Percentiles rank a stretch among this genome's conserved stretches.
Evolutionary conservation across 2,797 vertebrate genomes (phyloP).

Genomic region (Lagorchestes hirsutus): DNA sequence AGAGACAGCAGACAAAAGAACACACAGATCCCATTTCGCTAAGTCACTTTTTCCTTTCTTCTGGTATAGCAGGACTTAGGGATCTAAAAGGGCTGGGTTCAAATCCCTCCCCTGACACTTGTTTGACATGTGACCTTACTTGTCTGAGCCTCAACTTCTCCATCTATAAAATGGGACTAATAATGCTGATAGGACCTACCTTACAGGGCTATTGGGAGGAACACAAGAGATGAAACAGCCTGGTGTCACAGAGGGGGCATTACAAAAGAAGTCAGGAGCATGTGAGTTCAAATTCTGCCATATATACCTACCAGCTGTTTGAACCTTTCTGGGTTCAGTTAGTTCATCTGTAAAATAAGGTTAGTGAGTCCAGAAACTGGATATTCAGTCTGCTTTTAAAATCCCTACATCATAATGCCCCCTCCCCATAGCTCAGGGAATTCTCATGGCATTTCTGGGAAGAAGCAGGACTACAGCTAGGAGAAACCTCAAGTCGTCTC

Average conservation of each 20-base stretch:
- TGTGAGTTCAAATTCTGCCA: neutral
- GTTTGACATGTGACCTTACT: neutral
- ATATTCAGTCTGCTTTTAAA: constrained; percentile 80
- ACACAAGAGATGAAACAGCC: neutral
- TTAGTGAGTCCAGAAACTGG: constrained; percentile 62
- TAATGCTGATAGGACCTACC: too few species aligned
- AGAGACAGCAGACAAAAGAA: neutral
- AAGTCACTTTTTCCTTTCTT: neutral
- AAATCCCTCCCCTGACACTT: neutral
- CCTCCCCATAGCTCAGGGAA: too few species aligned
- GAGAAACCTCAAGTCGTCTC: neutral
- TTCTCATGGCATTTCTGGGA: neutral
- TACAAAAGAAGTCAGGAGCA: neutral
- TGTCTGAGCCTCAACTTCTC: neutral
- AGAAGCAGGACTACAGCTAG: neutral
- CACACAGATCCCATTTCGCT: neutral
- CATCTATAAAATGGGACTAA: neutral
- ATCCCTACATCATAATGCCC: constrained; percentile 57
- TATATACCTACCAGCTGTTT: neutral
- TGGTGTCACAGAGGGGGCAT: neutral
- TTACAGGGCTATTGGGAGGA: neutral
- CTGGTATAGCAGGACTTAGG: neutral
- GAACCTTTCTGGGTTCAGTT: neutral
- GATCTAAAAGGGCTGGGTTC: neutral
- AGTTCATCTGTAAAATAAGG: neutral